These are phyloP conservation scores for Eristalis intricaria DNA, from an alignment of 2,888 invertebrate species.

Conservation along the genomic window DNA sequence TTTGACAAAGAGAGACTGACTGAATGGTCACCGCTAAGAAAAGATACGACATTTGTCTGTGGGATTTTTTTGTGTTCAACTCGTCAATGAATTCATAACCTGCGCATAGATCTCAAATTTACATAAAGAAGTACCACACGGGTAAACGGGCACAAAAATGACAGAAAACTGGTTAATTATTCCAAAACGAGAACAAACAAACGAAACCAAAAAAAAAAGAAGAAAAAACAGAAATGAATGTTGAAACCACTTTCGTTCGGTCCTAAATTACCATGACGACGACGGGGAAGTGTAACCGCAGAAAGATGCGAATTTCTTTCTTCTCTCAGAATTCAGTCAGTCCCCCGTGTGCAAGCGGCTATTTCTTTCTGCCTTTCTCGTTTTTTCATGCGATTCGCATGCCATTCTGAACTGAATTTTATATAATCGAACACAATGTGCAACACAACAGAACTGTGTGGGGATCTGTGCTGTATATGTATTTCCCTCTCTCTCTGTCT, in stretches of 20 bases:
- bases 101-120: background rate
- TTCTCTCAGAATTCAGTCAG: background rate
- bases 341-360: too few species aligned
- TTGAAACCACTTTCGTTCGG: slow-evolving; percentile 44
- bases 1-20: background rate
- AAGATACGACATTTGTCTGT: background rate
- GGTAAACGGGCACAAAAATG: background rate
- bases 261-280: slow-evolving; percentile 25
- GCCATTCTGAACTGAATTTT: background rate
- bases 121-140: background rate
- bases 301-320: background rate
- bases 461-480: background rate
- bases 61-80: background rate
- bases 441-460: background rate
- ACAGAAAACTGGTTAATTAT: slow-evolving; percentile 29
- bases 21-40: background rate
- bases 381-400: background rate
- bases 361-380: background rate
- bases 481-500: background rate
- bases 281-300: background rate
- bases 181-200: slow-evolving; percentile 4
- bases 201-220: too few species aligned
- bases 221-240: background rate
- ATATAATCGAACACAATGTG: slow-evolving; percentile 6
- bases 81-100: background rate